Base-by-base conservation (phyloP, 35 echinoderm and acorn worm genomes). In the Hemicentrotus pulcherrimus region DNA sequence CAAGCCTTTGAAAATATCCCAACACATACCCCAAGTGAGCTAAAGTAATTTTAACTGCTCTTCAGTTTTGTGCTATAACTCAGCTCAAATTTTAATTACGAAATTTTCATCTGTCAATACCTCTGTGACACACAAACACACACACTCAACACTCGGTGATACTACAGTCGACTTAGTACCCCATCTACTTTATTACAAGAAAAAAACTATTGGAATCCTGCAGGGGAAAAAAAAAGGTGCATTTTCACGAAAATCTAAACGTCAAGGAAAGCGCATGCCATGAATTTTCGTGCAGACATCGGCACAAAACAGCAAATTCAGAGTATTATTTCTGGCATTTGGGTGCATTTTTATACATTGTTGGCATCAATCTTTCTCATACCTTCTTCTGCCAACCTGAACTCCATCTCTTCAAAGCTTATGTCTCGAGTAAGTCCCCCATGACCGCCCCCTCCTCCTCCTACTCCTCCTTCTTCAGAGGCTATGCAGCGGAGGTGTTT, bases 381-480 rank as follows among this genome's bases (percentile, higher is more conserved):
- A 97, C 96, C 98, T 96, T 96, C 95, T 47, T 95, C 96, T 28
- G 97, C 97, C 60, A 97, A 92, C 11, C 98, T 86, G 91, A 96
- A 96, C 87, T 99, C 98, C 98, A 99, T 97, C 90, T 99, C 98
- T 46, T 97, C 98, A 95, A 97, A 97, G 95, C 98, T 99, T 47
- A 99, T 95, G 86, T 97, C 94, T 33, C 95, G 46, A 16, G 46
- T 60, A n/a, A 96, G 85, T 50, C 93, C 92, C n/a, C 61, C 59
- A 47, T 50, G 91, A 47, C 91, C 48, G 30, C 91, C 91, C 9
- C 88, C 88, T 24, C 31, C 22, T 70, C 65, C 50, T 55, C 50
- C 10, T 55, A 10, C 50, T 55, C 50, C 50, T 78, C 65, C 65
- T 78, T 78, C 65, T 78, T 78, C 22, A 28, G 65, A 45, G 88